Conservation (phyloP, 1,140 invertebrate species). For the Anastrepha obliqua region DNA sequence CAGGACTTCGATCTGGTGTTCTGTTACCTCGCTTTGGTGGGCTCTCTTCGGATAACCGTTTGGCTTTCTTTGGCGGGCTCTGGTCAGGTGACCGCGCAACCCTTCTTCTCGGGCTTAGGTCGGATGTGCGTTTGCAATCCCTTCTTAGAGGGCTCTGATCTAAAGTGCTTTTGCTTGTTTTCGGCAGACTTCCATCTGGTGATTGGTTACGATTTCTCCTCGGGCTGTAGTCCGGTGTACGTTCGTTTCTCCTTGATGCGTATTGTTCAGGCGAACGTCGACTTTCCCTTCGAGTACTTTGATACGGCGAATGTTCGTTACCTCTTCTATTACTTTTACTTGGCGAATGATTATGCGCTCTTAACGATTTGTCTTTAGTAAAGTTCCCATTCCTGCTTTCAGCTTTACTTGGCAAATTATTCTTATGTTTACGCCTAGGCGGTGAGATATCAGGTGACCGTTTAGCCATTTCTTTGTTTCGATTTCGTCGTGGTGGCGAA, state of each 20-base stretch:
- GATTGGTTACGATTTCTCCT: not conserved
- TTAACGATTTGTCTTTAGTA: too few relatives aligned
- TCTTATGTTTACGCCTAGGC: slow-evolving; percentile 3
- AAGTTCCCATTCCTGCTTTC: not conserved
- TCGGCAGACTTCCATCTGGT: not conserved
- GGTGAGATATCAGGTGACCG: not conserved
- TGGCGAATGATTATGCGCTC: too few relatives aligned
- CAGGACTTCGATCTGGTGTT: slow-evolving; percentile 58
- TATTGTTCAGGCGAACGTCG: too few relatives aligned
- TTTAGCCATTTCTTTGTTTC: not conserved
- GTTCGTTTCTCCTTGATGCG: too few relatives aligned
- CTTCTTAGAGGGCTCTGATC: slow-evolving; percentile 63
- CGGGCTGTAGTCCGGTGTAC: too few relatives aligned
- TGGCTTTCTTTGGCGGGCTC: slow-evolving; percentile 69
- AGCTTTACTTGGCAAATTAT: not conserved
- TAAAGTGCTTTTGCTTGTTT: not conserved
- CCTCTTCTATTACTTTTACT: not conserved
- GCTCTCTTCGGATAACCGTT: not conserved
- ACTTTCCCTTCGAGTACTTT: too few relatives aligned
- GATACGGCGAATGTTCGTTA: not conserved
- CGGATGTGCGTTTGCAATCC: slow-evolving; percentile 57
- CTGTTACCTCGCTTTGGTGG: slow-evolving; percentile 43
- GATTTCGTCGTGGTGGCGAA: slow-evolving; percentile 44
- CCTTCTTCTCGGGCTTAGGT: slow-evolving; percentile 65
- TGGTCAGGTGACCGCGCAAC: slow-evolving; percentile 65